Conservation (phyloP, 2,113 vertebrate species). For the Urocolius indicus region DNA sequence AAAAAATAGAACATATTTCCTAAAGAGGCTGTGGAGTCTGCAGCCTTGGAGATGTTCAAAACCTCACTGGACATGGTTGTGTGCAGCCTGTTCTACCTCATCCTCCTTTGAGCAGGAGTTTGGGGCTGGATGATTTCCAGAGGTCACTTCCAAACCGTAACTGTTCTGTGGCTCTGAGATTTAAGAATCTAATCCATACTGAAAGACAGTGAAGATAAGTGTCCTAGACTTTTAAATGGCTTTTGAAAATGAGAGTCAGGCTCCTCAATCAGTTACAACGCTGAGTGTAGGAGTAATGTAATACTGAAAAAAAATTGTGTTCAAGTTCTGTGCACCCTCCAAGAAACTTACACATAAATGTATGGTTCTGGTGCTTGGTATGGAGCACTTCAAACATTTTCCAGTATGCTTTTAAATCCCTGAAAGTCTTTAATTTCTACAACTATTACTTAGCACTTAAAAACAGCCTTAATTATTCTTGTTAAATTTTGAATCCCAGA, state of each 20-base stretch:
- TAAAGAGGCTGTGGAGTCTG: neutral
- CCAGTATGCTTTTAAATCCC: neutral
- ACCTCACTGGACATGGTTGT: neutral
- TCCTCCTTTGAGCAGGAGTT: neutral
- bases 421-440: neutral
- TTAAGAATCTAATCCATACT: neutral
- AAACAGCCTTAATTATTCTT: neutral
- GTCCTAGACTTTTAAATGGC: neutral
- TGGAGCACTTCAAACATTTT: neutral
- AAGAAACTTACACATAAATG: neutral
- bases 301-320: neutral
- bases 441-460: neutral
- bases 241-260: neutral
- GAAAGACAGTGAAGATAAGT: neutral
- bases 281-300: neutral
- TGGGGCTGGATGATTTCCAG: neutral
- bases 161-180: neutral
- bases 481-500: neutral
- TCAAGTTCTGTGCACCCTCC: neutral
- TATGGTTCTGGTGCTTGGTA: neutral
- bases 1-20: rapidly evolving
- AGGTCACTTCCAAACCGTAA: neutral
- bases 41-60: too few species aligned
- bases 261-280: neutral
- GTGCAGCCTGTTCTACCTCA: neutral